These are phyloP conservation scores for Agrypnia vestita DNA, from an alignment of 1,140 invertebrate species.

Conservation along the genomic window DNA sequence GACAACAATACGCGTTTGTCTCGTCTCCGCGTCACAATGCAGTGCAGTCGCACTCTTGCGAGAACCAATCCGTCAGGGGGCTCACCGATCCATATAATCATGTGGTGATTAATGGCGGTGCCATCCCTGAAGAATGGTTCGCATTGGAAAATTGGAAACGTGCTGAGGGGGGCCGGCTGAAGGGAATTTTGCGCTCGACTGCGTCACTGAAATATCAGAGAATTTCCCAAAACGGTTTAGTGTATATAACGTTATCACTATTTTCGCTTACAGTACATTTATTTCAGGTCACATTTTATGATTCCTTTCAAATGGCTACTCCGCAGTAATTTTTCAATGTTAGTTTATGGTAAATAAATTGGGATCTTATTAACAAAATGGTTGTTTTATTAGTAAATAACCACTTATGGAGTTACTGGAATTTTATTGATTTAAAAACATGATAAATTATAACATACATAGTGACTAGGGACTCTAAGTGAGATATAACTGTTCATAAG, in stretches of 20 bases:
- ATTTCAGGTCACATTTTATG: neutral
- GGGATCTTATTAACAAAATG: too few relatives aligned
- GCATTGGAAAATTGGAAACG: conserved; percentile 19
- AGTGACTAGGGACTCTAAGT: neutral
- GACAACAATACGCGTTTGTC: too few relatives aligned
- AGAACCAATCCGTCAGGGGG: neutral
- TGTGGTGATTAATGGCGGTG: conserved; percentile 20
- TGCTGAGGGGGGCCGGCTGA: neutral
- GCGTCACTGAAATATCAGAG: neutral
- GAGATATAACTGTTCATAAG: too few relatives aligned
- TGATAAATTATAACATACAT: neutral
- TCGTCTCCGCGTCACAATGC: too few relatives aligned
- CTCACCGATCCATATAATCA: neutral
- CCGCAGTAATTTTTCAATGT: neutral
- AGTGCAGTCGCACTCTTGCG: too few relatives aligned
- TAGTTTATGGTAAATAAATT: neutral
- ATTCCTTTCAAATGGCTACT: neutral
- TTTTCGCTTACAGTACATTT: too few relatives aligned
- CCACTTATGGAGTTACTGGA: too few relatives aligned
- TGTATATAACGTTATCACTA: neutral
- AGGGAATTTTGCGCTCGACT: conserved; percentile 10
- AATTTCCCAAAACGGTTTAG: neutral
- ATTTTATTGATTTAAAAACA: neutral
- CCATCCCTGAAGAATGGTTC: conserved; percentile 6
- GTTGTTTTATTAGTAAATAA: too few relatives aligned